Conservation (phyloP, 1,140 invertebrate genomes). For the Armadillidium nasatum region DNA sequence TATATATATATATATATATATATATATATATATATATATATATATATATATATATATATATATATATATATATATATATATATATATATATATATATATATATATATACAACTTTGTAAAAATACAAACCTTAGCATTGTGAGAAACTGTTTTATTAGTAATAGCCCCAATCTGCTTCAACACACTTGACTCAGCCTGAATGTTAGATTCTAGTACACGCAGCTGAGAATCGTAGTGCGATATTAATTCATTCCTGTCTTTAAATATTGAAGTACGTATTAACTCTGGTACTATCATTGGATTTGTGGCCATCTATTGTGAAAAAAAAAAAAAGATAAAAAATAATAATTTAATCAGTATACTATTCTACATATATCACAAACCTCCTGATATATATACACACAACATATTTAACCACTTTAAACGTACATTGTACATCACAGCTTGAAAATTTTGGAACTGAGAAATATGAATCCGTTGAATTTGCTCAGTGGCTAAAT, state of each 20-base stretch:
- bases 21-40: too few species aligned
- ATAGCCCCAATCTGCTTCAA: conserved; percentile 36
- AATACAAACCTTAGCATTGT: not conserved
- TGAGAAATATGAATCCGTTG: conserved; percentile 43
- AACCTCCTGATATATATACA: not conserved
- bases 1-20: too few species aligned
- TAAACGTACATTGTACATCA: conserved; percentile 41
- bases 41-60: too few species aligned
- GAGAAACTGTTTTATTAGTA: not conserved
- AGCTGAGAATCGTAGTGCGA: conserved; percentile 36
- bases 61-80: too few species aligned
- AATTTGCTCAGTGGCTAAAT: conserved; percentile 43
- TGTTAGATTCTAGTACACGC: conserved; percentile 37
- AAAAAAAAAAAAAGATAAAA: not conserved
- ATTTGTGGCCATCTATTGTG: conserved; percentile 20
- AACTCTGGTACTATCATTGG: conserved; percentile 43
- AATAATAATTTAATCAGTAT: too few species aligned
- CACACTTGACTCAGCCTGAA: conserved; percentile 38
- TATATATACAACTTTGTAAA: too few species aligned
- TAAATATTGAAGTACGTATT: conserved; percentile 30
- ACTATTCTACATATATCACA: not conserved
- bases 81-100: too few species aligned
- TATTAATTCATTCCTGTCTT: conserved; percentile 26
- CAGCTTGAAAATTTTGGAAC: conserved; percentile 35
- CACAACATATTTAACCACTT: not conserved